Evolutionary conservation across 1,140 invertebrate genomes (phyloP), one percentile per base, ranked within the genome.

Genomic region (Subanguina moxae): DNA sequence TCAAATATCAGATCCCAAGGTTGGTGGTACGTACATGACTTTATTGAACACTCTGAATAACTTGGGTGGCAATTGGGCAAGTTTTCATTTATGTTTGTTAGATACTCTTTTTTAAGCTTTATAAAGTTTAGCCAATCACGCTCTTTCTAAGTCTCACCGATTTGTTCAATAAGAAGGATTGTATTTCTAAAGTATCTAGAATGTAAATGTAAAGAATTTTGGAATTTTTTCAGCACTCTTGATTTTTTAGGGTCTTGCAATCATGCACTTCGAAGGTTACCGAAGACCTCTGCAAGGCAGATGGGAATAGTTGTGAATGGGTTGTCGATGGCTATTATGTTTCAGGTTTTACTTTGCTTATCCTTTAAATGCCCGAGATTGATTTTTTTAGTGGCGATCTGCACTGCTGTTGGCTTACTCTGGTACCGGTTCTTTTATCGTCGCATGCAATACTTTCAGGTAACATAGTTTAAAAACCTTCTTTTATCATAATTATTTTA

Each of bases 1-100:
- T 17, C 85, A 86, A 77, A 88, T 97, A 25, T 93, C 91, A 75
- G 94, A 97, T 84, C 91, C 92, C 0, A 84, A 87, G 0, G 65
- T 97, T 8, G 96, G 96, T 19, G 96, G 95, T 25, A 98, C 95
- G 0, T 98, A 99, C 83, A 99, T 99, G 96, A 99, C 96, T 0
- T 86, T 99, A 46, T 86, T 99, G 1, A 99, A 99, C 82, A 99
- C 96, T 0, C 84, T 98, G 11, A 89, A 89, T 32, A 99, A 99
- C 86, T 86, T 99, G 30, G 96, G 95, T 27, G 92, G 92, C 11
- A 97, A 95, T 82, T 97, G 94, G 94, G 32, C 11, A 38, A 38
- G 32, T 38, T 38, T 5, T 38, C 11, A 5, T 38, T 38, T 38
- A 5, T 11, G 11, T 38, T 38, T 38, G 11, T 38, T 38, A 38